A percentile compares a stretch with the other conserved stretches of the same genome.
phyloP scores from a whole-genome alignment of 2,888 invertebrate genomes.

The Himalopsyche japonica region DNA sequence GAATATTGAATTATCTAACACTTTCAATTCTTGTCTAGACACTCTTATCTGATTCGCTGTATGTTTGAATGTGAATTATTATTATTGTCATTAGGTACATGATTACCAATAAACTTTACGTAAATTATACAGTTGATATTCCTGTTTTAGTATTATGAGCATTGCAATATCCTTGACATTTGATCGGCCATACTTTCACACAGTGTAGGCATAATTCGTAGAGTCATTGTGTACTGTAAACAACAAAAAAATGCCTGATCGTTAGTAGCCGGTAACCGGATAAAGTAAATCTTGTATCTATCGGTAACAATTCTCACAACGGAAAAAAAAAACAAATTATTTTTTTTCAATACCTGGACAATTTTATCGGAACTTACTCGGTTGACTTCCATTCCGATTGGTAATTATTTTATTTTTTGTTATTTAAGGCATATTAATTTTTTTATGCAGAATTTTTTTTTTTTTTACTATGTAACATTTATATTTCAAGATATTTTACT shows the following conservation, averaged over 20 bases:
- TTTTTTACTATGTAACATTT: too few relatives aligned
- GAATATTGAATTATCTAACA: too few relatives aligned
- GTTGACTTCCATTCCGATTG: too few relatives aligned
- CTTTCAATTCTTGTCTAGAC: neutral
- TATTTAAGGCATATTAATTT: too few relatives aligned
- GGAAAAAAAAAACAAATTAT: too few relatives aligned
- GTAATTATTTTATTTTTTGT: too few relatives aligned
- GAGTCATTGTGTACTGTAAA: neutral
- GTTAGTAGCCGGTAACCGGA: neutral
- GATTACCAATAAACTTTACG: neutral
- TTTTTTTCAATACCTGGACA: too few relatives aligned
- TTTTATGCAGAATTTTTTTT: too few relatives aligned
- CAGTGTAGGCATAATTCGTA: neutral
- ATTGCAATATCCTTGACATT: neutral
- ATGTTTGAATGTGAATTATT: neutral
- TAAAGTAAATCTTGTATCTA: neutral
- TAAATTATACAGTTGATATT: neutral
- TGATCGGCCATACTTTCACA: neutral
- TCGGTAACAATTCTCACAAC: too few relatives aligned
- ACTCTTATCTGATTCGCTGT: neutral
- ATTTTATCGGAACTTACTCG: too few relatives aligned
- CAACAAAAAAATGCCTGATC: neutral
- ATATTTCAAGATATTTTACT: too few relatives aligned
- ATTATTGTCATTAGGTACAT: neutral
- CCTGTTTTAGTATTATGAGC: neutral